These are phyloP conservation scores for Micrasema longulum DNA, from an alignment of 1,140 invertebrate species.

Conservation along the genomic window DNA sequence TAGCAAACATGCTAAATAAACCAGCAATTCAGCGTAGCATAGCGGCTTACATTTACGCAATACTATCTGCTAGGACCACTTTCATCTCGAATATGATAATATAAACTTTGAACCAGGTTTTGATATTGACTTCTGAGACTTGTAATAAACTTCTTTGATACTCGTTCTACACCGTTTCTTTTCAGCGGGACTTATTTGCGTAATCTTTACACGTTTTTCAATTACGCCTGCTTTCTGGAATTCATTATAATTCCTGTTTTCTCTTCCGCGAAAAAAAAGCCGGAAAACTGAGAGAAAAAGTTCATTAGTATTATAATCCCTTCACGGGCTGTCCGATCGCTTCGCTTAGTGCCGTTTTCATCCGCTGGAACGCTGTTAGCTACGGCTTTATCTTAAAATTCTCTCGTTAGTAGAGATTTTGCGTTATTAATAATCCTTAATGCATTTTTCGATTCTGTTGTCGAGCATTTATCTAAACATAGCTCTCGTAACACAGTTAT, in stretches of 20 bases:
- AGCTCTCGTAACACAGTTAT: too few species aligned
- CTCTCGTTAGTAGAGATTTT: constrained; percentile 3
- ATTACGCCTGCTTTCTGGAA: constrained; percentile 19
- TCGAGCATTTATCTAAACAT: too few species aligned
- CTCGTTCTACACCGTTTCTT: neutral
- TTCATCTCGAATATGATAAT: too few species aligned
- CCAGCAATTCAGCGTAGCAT: too few species aligned
- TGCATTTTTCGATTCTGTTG: constrained; percentile 23
- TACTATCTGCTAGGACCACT: too few species aligned
- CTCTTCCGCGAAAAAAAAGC: constrained; percentile 7
- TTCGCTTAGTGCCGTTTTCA: constrained; percentile 15
- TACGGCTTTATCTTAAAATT: constrained; percentile 20
- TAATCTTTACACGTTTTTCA: constrained; percentile 32
- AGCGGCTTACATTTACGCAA: too few species aligned
- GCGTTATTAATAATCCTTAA: constrained; percentile 9
- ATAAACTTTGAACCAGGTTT: neutral
- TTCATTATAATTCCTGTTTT: constrained; percentile 19
- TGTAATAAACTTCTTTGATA: constrained; percentile 13
- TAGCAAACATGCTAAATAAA: too few species aligned
- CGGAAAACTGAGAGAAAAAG: constrained; percentile 12
- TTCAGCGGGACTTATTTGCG: constrained; percentile 7
- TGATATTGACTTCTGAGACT: neutral
- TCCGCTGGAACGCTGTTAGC: constrained; percentile 22
- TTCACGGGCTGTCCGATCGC: constrained; percentile 16
- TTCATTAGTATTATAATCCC: constrained; percentile 33